phyloP scores from a whole-genome alignment of 2,888 invertebrate species.

The Eubasilissa splendida region DNA sequence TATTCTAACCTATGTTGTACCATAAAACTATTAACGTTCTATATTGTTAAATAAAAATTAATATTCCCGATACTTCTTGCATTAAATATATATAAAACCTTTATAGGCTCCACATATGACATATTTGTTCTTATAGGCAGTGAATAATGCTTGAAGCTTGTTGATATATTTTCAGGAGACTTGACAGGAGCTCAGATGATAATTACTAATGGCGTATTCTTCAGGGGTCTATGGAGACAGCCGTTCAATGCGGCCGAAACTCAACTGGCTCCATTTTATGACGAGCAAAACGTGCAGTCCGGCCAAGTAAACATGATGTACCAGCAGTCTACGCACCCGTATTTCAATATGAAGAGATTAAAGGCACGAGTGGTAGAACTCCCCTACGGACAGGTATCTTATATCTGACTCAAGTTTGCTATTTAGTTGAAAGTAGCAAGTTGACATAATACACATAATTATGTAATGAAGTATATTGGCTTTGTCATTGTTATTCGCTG shows the following conservation, averaged over 20 bases:
- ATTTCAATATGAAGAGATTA: slow-evolving; percentile 65
- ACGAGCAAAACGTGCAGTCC: slow-evolving; percentile 63
- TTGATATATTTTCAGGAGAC: slow-evolving; percentile 58
- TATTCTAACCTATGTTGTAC: no score
- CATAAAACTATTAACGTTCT: no score
- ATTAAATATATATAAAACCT: no score
- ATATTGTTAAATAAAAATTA: no score
- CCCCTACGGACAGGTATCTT: slow-evolving; percentile 69
- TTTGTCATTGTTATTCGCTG: no score
- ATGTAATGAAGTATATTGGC: no score
- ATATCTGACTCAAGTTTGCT: background rate
- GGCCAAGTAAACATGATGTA: slow-evolving; percentile 76
- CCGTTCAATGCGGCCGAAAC: slow-evolving; percentile 70
- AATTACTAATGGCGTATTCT: slow-evolving; percentile 72
- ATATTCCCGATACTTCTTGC: no score
- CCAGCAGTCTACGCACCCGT: slow-evolving; percentile 68
- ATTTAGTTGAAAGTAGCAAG: no score
- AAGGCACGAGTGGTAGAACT: slow-evolving; percentile 72
- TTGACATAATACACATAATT: no score
- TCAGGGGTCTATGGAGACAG: slow-evolving; percentile 74
- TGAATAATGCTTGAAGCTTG: no score
- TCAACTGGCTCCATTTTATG: slow-evolving; percentile 65
- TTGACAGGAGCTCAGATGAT: slow-evolving; percentile 69
- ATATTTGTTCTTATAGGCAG: no score
- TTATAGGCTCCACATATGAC: no score